Evolutionary conservation across 92 coral and sea anemone species (phyloP).

Genomic region (Isaurus tuberculatus): DNA sequence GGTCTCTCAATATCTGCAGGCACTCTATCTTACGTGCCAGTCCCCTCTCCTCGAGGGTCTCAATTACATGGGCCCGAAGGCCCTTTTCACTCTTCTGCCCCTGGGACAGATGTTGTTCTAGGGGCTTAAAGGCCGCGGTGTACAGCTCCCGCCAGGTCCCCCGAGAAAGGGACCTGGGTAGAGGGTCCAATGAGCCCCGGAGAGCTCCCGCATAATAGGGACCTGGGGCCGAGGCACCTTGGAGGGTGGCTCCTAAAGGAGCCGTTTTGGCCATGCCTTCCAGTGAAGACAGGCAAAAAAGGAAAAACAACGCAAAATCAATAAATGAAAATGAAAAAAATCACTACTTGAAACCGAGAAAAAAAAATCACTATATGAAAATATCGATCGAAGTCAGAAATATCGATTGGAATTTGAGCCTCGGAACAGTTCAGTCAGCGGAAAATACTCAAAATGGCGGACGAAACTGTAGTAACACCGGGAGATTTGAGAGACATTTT

Average conservation of each 20-base stretch:
- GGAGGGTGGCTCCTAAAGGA: not conserved
- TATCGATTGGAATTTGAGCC: no score
- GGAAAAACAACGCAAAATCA: not conserved
- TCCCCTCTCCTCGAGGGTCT: no score
- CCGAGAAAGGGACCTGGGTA: not conserved
- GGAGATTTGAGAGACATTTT: no score
- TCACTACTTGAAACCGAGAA: no score
- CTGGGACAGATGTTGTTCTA: not conserved
- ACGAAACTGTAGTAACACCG: no score
- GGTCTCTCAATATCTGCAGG: no score
- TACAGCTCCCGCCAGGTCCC: not conserved
- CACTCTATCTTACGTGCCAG: no score
- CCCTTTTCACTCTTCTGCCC: not conserved
- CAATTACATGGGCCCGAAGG: not conserved
- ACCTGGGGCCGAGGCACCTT: not conserved
- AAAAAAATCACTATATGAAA: no score
- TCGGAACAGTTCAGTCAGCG: no score
- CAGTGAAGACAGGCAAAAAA: not conserved
- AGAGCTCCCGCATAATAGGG: not conserved
- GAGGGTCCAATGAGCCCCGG: not conserved
- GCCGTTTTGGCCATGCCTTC: conserved; percentile 6
- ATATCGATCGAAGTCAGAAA: no score
- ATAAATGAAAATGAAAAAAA: no score
- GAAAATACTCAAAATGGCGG: no score
- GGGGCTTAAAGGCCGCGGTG: not conserved